A percentile compares a stretch with the other conserved stretches of the same genome.
Conservation (phyloP, 2,888 invertebrate genomes). For the Troides oblongomaculatus region DNA sequence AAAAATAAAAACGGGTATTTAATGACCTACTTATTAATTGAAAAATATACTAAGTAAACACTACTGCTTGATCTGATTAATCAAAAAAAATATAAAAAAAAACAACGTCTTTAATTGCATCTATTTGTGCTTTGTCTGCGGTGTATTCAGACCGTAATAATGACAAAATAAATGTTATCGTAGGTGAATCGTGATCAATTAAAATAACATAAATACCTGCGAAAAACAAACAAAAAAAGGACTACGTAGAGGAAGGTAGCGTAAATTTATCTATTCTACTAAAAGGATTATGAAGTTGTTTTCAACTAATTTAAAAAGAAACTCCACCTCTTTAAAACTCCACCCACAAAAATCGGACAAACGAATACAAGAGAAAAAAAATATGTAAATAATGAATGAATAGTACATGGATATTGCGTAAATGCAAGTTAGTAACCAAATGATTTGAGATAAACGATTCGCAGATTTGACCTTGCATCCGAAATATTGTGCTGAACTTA, state of each 20-base stretch:
- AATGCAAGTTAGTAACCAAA: constrained; percentile 50
- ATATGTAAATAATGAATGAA: constrained; percentile 52
- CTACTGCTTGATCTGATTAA: too few relatives aligned
- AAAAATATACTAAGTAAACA: too few relatives aligned
- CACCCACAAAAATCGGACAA: constrained; percentile 4
- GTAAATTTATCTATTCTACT: neutral
- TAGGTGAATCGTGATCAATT: constrained; percentile 25
- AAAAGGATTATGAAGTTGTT: constrained; percentile 1
- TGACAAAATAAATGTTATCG: constrained; percentile 1
- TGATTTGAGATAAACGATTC: constrained; percentile 52
- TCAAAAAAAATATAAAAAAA: too few relatives aligned
- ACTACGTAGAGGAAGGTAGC: neutral
- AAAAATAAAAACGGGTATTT: too few relatives aligned
- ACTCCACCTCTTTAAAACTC: neutral
- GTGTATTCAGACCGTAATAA: neutral
- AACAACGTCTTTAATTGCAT: too few relatives aligned
- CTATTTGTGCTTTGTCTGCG: too few relatives aligned
- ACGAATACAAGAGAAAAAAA: constrained; percentile 61
- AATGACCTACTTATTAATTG: too few relatives aligned
- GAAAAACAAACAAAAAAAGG: neutral
- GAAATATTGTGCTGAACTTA: neutral
- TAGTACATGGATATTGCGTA: constrained; percentile 61
- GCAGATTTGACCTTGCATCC: constrained; percentile 64
- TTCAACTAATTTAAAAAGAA: neutral
- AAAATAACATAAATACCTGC: constrained; percentile 16